phyloP scores from a whole-genome alignment of 2,888 invertebrate species.

The Sipha maydis region DNA sequence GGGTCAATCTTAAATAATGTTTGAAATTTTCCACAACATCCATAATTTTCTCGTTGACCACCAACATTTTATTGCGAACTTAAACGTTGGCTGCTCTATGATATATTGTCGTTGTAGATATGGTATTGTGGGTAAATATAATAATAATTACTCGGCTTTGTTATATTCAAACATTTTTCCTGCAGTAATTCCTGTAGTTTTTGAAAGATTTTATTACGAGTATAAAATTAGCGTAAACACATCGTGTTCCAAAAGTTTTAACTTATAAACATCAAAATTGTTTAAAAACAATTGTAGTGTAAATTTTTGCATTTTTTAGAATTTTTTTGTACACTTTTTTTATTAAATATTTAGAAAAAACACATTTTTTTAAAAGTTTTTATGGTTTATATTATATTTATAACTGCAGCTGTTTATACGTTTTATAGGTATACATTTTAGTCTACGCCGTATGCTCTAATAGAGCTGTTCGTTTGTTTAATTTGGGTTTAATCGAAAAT shows the following conservation, averaged over 20 bases:
- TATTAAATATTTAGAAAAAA: background rate
- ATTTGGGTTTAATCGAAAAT: slow-evolving; percentile 60
- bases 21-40: no score
- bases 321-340: background rate
- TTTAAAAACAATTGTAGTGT: background rate
- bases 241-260: background rate
- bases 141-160: background rate
- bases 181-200: background rate
- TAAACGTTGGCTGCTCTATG: no score
- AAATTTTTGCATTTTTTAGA: background rate
- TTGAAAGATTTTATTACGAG: background rate
- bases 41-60: no score
- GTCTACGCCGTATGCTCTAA: slow-evolving; percentile 36
- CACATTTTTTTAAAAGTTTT: background rate
- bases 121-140: background rate
- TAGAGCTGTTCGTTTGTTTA: slow-evolving; percentile 57
- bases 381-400: background rate
- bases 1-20: no score
- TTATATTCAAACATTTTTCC: background rate
- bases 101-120: no score
- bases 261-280: background rate
- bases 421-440: background rate
- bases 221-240: background rate
- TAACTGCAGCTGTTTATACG: slow-evolving; percentile 43
- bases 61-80: no score